Conservation (phyloP, 2,113 vertebrate species). For the Oceanodroma tethys region DNA sequence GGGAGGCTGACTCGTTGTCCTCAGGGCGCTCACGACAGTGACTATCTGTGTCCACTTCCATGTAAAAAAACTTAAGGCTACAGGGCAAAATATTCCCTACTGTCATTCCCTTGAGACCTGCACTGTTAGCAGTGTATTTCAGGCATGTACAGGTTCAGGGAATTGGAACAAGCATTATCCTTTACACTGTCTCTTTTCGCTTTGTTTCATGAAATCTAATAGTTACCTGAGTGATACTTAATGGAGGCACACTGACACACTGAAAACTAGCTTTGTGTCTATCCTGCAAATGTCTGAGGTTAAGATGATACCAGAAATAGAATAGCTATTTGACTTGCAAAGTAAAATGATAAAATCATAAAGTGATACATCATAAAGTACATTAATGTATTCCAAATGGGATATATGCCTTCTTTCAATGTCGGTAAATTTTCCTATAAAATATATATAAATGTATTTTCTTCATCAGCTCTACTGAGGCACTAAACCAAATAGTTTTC, state of each 20-base stretch:
- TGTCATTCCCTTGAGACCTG: neutral
- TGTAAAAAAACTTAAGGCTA: neutral
- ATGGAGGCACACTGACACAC: neutral
- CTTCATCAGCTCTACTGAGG: neutral
- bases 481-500: neutral
- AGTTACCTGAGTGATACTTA: neutral
- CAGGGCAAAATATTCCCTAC: neutral
- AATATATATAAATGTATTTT: neutral
- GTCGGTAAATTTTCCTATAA: neutral
- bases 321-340: neutral
- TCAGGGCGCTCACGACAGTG: neutral
- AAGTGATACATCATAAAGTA: neutral
- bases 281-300: neutral
- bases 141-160: neutral
- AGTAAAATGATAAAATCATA: neutral
- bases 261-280: neutral
- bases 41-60: neutral
- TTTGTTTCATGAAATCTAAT: neutral
- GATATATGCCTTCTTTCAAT: neutral
- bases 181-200: neutral
- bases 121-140: neutral
- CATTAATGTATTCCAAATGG: neutral
- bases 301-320: neutral
- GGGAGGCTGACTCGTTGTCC: neutral
- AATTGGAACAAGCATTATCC: neutral